These are phyloP conservation scores for Leptosomus discolor DNA, from an alignment of 2,113 vertebrate species.

Conservation along the genomic window DNA sequence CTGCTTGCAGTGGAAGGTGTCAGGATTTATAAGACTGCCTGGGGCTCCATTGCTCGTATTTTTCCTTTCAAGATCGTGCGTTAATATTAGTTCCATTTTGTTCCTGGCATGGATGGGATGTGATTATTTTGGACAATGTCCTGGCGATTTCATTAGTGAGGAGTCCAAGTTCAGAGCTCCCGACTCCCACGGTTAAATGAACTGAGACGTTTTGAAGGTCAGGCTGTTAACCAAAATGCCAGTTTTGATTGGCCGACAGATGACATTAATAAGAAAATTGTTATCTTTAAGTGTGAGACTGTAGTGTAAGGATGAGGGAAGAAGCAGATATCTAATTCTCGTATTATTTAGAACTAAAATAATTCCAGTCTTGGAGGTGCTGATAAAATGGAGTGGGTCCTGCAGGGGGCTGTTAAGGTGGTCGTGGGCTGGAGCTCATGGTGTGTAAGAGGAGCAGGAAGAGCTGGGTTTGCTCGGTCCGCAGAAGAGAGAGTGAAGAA, in stretches of 20 bases:
- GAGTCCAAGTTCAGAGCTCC: not conserved
- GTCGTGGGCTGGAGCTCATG: not conserved
- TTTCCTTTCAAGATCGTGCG: rapidly evolving
- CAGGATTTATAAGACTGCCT: not conserved
- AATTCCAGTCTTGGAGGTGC: rapidly evolving
- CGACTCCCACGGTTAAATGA: not conserved
- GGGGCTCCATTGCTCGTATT: rapidly evolving
- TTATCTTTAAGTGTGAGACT: not conserved
- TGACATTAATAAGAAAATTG: not conserved
- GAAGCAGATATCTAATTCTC: not conserved
- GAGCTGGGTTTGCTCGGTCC: not conserved
- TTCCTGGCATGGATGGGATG: not conserved
- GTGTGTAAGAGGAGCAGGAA: not conserved
- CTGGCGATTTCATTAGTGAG: not conserved
- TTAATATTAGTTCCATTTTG: not conserved
- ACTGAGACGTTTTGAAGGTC: not conserved
- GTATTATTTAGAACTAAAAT: not conserved
- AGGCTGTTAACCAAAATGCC: not conserved
- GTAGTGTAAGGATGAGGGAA: not conserved
- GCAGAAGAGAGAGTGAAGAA: not conserved
- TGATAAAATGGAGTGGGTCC: not conserved
- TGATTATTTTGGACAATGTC: not conserved
- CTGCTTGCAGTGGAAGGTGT: not conserved
- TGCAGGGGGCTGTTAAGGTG: not conserved
- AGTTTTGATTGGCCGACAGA: not conserved